Base-by-base conservation (phyloP, 2,797 vertebrate genomes). In the Ataeniobius toweri region DNA sequence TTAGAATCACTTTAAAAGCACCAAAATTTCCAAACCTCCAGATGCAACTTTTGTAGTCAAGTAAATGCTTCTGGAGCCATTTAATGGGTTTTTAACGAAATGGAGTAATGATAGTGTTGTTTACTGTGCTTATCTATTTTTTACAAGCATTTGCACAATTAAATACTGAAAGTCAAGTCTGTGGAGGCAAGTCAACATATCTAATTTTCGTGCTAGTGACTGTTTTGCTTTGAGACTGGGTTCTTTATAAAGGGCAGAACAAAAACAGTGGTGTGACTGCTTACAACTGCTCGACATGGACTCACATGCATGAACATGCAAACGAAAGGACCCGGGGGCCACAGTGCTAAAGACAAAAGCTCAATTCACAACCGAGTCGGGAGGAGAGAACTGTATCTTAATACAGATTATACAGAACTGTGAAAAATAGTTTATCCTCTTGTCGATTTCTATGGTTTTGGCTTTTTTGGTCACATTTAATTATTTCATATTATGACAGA, bases 281-380 rank as follows among this genome's bases (percentile, higher is more conserved):
- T 48, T 8, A 50, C 41, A 44, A 20, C 55, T 59, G n/a, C n/a
- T 44, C 3, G 26, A 28, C 41, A 48, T 26, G 41, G n/a, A 31
- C 44, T 46, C 22, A 7, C 58, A 48, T 50, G 58, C 58, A 48
- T 26, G 20, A 31, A 61, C 73, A 61, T 20, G 73, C 58, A 74
- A n/a, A 55, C n/a, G 10, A 46, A 48, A 28, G 26, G 41, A 74
- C 55, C 65, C 16, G 56, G 41, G 55, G 44, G 73, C 51, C n/a
- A 74, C 44, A 44, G 24, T n/a, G 39, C 71, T 7, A 48, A 36
- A 31, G 56, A 63, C 44, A 48, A 31, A 20, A 50, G 44, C 73
- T 74, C 55, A 61, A 63, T 74, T 74, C 63, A 74, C 44, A 48
- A 74, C 73, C 48, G 59, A 26, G 28, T 31, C 22, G 20, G 56